Evolutionary conservation across 2,888 invertebrate genomes (phyloP).

Genomic region (Autographa gamma): DNA sequence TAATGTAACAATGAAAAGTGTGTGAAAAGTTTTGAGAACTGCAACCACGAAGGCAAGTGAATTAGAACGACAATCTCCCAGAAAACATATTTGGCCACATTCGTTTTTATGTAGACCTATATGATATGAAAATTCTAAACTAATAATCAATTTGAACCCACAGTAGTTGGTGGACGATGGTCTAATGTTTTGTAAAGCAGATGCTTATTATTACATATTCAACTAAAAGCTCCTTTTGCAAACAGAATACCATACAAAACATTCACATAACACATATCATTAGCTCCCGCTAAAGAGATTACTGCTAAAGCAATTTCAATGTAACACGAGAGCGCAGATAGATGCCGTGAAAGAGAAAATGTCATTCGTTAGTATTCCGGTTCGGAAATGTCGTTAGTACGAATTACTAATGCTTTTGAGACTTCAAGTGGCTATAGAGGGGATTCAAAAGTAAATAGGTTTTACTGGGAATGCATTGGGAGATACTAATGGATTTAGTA

Average conservation of each 20-base stretch:
- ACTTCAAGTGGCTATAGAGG: not conserved
- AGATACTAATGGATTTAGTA: not conserved
- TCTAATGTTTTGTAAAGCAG: too few relatives aligned
- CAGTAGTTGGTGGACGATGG: too few relatives aligned
- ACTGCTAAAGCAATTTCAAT: slow-evolving; percentile 17
- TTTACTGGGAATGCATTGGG: not conserved
- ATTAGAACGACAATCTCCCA: too few relatives aligned
- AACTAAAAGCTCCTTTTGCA: too few relatives aligned
- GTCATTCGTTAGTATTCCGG: slow-evolving; percentile 37
- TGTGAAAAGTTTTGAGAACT: too few relatives aligned
- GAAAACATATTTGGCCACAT: too few relatives aligned
- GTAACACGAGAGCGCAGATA: slow-evolving; percentile 24
- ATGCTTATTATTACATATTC: too few relatives aligned
- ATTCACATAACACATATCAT: not conserved
- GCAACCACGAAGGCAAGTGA: too few relatives aligned
- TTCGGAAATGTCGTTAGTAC: slow-evolving; percentile 36
- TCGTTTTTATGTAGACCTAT: too few relatives aligned
- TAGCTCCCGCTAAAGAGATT: slow-evolving; percentile 30
- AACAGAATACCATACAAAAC: not conserved
- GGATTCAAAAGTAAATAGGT: not conserved
- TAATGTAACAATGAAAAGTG: too few relatives aligned
- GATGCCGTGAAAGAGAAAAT: slow-evolving; percentile 43
- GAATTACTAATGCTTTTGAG: slow-evolving; percentile 25
- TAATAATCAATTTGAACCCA: too few relatives aligned
- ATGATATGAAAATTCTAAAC: too few relatives aligned